A percentile compares a stretch with the other conserved stretches of the same genome.
phyloP scores from a whole-genome alignment of 2,888 invertebrate species.

The Ganaspis brasiliensis region DNA sequence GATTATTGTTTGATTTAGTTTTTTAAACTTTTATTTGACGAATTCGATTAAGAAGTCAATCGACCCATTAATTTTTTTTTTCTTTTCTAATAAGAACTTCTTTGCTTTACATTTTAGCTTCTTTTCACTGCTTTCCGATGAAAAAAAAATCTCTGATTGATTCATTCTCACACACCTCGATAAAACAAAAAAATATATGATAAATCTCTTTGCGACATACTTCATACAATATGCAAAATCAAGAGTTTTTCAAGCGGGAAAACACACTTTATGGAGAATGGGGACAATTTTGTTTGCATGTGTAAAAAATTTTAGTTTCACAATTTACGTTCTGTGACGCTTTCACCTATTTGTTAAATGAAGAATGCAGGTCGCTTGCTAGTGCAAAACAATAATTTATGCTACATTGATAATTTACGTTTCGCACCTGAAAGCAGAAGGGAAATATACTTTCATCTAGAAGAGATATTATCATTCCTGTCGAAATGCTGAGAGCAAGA shows the following conservation, averaged over 20 bases:
- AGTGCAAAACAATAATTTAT: slow-evolving; percentile 18
- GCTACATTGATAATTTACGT: not conserved
- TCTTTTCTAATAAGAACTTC: no score
- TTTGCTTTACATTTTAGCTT: no score
- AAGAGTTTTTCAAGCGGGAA: not conserved
- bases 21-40: no score
- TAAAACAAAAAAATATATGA: not conserved
- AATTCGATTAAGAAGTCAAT: no score
- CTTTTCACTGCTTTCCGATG: no score
- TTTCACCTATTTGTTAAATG: not conserved
- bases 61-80: no score
- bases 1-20: no score
- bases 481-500: slow-evolving; percentile 8
- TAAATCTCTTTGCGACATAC: not conserved
- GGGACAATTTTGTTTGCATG: slow-evolving; percentile 1
- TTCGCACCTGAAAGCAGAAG: not conserved
- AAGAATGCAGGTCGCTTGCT: slow-evolving; percentile 6
- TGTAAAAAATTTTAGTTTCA: not conserved
- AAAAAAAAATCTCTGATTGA: no score
- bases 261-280: not conserved
- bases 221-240: slow-evolving; percentile 5
- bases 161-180: no score
- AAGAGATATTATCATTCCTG: slow-evolving; percentile 15
- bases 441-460: slow-evolving; percentile 21
- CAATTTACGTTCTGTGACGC: slow-evolving; percentile 23